Percentiles rank a stretch among this genome's conserved stretches.
Evolutionary conservation across 2,888 invertebrate species (phyloP).

Genomic region (Thalpophila matura): DNA sequence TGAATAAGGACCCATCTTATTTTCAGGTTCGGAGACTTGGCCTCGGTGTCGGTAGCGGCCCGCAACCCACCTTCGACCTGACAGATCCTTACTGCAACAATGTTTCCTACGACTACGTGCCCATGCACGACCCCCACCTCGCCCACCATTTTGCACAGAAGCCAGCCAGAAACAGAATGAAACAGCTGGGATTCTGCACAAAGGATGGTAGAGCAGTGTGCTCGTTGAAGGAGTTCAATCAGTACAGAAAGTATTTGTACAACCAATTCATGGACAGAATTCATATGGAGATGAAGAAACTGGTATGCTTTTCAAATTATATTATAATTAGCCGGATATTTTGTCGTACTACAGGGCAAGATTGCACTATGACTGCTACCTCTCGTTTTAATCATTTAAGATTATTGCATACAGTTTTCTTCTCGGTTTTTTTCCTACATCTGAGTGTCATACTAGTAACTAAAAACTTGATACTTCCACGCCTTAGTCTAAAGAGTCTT

Average conservation of each 20-base stretch:
- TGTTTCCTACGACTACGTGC: constrained; percentile 89
- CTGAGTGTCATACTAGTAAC: too few relatives aligned
- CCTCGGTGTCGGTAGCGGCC: constrained; percentile 78
- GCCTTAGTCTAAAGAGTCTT: too few relatives aligned
- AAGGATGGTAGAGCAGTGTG: constrained; percentile 91
- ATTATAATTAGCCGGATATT: too few relatives aligned
- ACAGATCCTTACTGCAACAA: constrained; percentile 86
- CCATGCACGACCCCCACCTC: constrained; percentile 91
- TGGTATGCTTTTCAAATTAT: constrained; percentile 71
- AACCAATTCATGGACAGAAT: constrained; percentile 90
- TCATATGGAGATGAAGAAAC: constrained; percentile 80
- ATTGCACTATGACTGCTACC: too few relatives aligned
- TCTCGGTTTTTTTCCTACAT: too few relatives aligned
- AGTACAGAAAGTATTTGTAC: constrained; percentile 91
- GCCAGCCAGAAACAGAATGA: constrained; percentile 82
- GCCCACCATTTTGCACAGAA: constrained; percentile 87
- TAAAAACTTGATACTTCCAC: too few relatives aligned
- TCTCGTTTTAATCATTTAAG: too few relatives aligned
- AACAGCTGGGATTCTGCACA: constrained; percentile 90
- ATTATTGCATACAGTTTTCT: background rate
- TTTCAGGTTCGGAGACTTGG: constrained; percentile 83
- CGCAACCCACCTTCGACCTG: constrained; percentile 82
- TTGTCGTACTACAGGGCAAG: too few relatives aligned
- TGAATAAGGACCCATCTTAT: background rate
- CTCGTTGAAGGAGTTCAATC: constrained; percentile 92